Base-by-base conservation (phyloP, 2,888 invertebrate species). In the Drosophila meridiana region DNA sequence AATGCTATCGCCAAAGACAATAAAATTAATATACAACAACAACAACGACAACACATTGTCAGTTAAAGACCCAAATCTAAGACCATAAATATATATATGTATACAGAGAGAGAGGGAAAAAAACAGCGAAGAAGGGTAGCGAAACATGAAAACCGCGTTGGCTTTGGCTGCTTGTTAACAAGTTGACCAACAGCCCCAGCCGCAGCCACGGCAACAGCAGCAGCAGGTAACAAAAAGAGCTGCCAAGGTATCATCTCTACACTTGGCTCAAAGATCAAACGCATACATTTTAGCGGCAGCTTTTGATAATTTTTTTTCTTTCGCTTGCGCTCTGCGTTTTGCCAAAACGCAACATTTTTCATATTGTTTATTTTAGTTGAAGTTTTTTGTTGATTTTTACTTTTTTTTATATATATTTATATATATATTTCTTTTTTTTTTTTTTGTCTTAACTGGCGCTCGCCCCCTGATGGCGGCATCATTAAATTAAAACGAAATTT, bases 401-500 rank as follows among this genome's bases (percentile, higher is more conserved):
- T 28, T 20, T 13, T 13, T 28, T 47, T 28, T 47, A 47, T 47
- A 47, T 30, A 28, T 4, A 20, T 20, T 13, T 14, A 28, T 47
- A 47, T 47, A 47, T 47, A 47, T 30, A 28, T 4, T 26, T 8
- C 62, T 26, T 47, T 63, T 60, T 66, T 67, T 70, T 32, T 72
- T 57, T 63, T 43, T 52, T 40, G 6, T 30, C 8, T 42, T 82
- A 87, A 89, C 85, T 89, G 84, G 84, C 87, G 85, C 85, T 80
- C 77, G 61, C 80, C 73, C 64, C 67, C 85, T 72, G 82, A 62
- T 73, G 83, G 70, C 87, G 87, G 77, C 87, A 82, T 88, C 90
- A 88, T 88, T 88, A 90, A 88, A 88, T 88, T 90, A 88, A 90
- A 90, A 85, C 87, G 87, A 88, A 88, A 88, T 89, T 90, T 87